Conservation (phyloP, 1,140 invertebrate species). For the Drosophila ohnishii region DNA sequence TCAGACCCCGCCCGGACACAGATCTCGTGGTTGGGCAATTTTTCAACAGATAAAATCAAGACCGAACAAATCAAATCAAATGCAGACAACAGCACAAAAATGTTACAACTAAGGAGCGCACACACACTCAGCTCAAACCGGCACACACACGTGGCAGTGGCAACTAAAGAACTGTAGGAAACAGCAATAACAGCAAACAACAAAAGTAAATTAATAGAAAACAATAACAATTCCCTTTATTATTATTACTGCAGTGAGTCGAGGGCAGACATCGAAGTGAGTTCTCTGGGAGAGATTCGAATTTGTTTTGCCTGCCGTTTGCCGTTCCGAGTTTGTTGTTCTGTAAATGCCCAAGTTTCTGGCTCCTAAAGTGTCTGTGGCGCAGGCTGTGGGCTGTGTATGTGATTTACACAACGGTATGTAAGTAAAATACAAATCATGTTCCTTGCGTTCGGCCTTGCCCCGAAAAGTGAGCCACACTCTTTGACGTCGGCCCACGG, state of each 20-base stretch:
- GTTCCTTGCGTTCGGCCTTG: slow-evolving; percentile 35
- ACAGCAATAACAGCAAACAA: slow-evolving; percentile 43
- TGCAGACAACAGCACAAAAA: slow-evolving; percentile 44
- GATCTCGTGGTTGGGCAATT: slow-evolving; percentile 44
- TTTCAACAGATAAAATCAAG: slow-evolving; percentile 54
- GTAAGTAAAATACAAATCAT: slow-evolving; percentile 54
- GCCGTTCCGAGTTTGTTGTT: slow-evolving; percentile 28
- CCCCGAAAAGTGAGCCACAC: slow-evolving; percentile 40
- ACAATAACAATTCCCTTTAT: slow-evolving; percentile 55
- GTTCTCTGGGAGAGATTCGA: slow-evolving; percentile 40
- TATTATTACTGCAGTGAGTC: slow-evolving; percentile 54
- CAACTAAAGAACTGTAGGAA: slow-evolving; percentile 30
- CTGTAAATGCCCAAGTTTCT: slow-evolving; percentile 47
- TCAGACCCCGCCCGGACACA: slow-evolving; percentile 14
- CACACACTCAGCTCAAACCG: background rate
- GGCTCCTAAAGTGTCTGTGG: slow-evolving; percentile 32
- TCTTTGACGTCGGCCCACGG: slow-evolving; percentile 19
- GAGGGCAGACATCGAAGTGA: slow-evolving; percentile 42
- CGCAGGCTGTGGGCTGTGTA: slow-evolving; percentile 20
- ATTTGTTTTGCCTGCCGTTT: slow-evolving; percentile 41
- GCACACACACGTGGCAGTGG: slow-evolving; percentile 23
- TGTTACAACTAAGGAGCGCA: slow-evolving; percentile 8
- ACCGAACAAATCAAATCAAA: slow-evolving; percentile 52
- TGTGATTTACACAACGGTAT: slow-evolving; percentile 50
- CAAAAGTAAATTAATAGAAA: slow-evolving; percentile 54